These are phyloP conservation scores for Merops nubicus DNA, from an alignment of 2,113 vertebrate genomes.

Conservation along the genomic window DNA sequence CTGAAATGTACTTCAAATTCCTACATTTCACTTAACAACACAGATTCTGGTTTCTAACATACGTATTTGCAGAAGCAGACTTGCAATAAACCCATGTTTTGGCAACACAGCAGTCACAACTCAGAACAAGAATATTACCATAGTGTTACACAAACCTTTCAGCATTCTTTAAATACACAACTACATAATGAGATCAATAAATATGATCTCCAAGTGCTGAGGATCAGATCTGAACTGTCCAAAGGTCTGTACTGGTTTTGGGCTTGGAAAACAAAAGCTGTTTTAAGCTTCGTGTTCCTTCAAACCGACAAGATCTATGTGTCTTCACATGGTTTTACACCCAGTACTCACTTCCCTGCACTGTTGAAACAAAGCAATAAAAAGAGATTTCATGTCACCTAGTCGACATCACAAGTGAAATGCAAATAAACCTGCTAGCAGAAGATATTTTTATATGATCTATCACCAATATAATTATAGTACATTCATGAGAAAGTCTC, in stretches of 20 bases:
- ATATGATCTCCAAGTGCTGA: background rate
- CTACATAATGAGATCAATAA: background rate
- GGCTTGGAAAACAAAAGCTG: background rate
- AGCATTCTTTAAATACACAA: background rate
- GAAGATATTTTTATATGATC: background rate
- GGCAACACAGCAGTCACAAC: background rate
- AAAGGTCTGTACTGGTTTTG: background rate
- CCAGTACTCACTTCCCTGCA: background rate
- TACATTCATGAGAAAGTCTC: constrained; percentile 6
- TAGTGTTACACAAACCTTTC: background rate
- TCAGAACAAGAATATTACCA: background rate
- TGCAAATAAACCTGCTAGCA: constrained; percentile 10
- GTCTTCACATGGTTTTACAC: background rate
- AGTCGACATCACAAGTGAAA: constrained; percentile 13
- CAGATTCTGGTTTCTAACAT: background rate
- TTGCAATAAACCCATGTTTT: background rate
- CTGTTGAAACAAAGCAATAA: background rate
- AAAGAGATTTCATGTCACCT: background rate
- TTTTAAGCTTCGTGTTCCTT: background rate
- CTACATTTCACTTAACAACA: background rate
- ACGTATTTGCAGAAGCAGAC: background rate
- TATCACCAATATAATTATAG: background rate
- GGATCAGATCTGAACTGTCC: background rate
- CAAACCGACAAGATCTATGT: background rate
- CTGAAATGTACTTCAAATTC: background rate